phyloP scores from a whole-genome alignment of 2,888 invertebrate genomes.

The Dione juno region DNA sequence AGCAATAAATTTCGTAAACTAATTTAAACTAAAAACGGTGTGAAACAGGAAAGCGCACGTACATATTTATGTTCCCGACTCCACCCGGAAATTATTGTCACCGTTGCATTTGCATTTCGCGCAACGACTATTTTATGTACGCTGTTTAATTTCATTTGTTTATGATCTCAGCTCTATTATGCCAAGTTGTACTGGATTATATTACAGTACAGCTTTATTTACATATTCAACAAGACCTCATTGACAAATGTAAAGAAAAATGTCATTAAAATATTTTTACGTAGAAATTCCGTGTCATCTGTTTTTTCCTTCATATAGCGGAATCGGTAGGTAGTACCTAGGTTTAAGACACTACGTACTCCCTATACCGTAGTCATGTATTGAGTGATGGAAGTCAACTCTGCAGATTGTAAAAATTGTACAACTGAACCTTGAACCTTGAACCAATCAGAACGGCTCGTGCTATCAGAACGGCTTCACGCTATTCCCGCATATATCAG shows the following conservation, averaged over 20 bases:
- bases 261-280: too few relatives aligned
- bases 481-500: too few relatives aligned
- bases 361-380: too few relatives aligned
- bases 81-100: constrained; percentile 54
- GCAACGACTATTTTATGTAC: constrained; percentile 51
- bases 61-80: constrained; percentile 47
- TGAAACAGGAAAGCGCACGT: constrained; percentile 45
- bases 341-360: too few relatives aligned
- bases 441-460: too few relatives aligned
- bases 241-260: not conserved
- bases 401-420: too few relatives aligned
- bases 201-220: not conserved
- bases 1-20: not conserved
- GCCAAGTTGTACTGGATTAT: not conserved
- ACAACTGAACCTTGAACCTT: too few relatives aligned
- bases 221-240: not conserved
- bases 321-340: too few relatives aligned
- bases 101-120: constrained; percentile 55
- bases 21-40: constrained; percentile 28
- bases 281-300: too few relatives aligned
- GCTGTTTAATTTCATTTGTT: constrained; percentile 51
- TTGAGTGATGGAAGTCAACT: too few relatives aligned
- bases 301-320: too few relatives aligned
- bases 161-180: constrained; percentile 40
- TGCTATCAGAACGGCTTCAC: too few relatives aligned